Percentiles rank a stretch among this genome's conserved stretches.
Evolutionary conservation across 2,797 vertebrate species (phyloP).

Genomic region (Coranthus polyacanthus): DNA sequence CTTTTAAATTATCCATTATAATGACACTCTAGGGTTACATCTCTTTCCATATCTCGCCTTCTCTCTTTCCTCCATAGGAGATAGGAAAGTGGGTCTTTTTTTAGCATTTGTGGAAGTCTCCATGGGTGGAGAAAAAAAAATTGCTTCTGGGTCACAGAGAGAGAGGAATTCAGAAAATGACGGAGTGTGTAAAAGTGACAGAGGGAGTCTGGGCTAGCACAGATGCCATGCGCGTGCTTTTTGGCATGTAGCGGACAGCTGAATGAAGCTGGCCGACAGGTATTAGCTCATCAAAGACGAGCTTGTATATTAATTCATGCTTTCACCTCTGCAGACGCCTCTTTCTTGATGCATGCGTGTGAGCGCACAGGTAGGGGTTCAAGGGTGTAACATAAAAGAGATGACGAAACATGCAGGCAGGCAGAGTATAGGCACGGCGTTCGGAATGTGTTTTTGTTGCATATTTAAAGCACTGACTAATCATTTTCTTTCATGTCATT

Average conservation of each 20-base stretch:
- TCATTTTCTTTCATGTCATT: too few species aligned
- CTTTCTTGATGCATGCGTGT: too few species aligned
- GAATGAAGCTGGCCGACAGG: slow-evolving; percentile 66
- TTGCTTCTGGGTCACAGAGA: slow-evolving; percentile 79
- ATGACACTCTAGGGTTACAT: slow-evolving; percentile 61
- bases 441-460: too few species aligned
- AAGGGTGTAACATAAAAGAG: background rate
- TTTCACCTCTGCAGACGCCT: slow-evolving; percentile 49
- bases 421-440: too few species aligned
- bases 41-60: slow-evolving; percentile 45
- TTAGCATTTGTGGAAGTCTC: slow-evolving; percentile 76
- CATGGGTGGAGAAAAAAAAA: slow-evolving; percentile 63
- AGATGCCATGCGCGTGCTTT: slow-evolving; percentile 58
- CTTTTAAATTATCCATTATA: slow-evolving; percentile 77
- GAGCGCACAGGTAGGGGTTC: slow-evolving; percentile 13
- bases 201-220: slow-evolving; percentile 54
- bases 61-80: slow-evolving; percentile 62
- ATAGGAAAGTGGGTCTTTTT: slow-evolving; percentile 72
- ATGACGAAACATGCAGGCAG: too few species aligned
- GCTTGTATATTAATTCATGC: slow-evolving; percentile 59
- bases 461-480: too few species aligned
- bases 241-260: slow-evolving; percentile 35
- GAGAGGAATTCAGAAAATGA: slow-evolving; percentile 22
- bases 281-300: slow-evolving; percentile 68
- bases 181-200: slow-evolving; percentile 45